Percentiles rank a stretch among this genome's conserved stretches.
phyloP scores from a whole-genome alignment of 1,140 invertebrate genomes.

The Pogonomyrmex barbatus region DNA sequence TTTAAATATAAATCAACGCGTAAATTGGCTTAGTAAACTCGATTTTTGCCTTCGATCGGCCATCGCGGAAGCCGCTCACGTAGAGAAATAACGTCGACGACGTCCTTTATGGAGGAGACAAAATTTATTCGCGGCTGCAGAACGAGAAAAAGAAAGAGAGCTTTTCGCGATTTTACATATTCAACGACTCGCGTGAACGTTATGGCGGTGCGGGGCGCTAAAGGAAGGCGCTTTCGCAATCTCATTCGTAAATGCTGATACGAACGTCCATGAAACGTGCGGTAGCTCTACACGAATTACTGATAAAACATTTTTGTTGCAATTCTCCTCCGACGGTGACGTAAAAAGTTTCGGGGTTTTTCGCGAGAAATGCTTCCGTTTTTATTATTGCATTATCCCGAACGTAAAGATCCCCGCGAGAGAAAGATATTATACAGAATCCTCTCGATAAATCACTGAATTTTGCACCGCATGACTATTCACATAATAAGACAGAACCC shows the following conservation, averaged over 20 bases:
- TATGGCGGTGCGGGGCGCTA: not conserved
- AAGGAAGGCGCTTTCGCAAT: slow-evolving; percentile 22
- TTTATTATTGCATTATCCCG: slow-evolving; percentile 28
- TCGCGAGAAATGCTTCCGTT: not conserved
- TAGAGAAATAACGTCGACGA: slow-evolving; percentile 4
- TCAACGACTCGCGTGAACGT: slow-evolving; percentile 50
- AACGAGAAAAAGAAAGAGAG: not conserved
- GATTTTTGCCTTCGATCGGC: not conserved
- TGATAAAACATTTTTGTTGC: slow-evolving; percentile 21
- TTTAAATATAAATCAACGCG: not conserved
- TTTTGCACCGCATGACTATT: not conserved
- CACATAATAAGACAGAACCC: not conserved
- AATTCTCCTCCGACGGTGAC: not conserved
- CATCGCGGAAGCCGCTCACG: not conserved
- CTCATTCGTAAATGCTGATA: slow-evolving; percentile 47
- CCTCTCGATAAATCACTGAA: not conserved
- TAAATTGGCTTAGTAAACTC: not conserved
- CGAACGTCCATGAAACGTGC: slow-evolving; percentile 24
- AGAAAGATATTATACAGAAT: not conserved
- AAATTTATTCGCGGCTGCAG: slow-evolving; percentile 19
- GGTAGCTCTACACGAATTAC: slow-evolving; percentile 1
- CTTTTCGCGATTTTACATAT: slow-evolving; percentile 46
- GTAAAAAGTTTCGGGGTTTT: not conserved
- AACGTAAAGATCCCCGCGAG: not conserved
- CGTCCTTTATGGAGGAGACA: not conserved